Percentiles rank a stretch among this genome's conserved stretches.
Evolutionary conservation across 2,113 vertebrate species (phyloP).

Genomic region (Micronycteris hirsuta): DNA sequence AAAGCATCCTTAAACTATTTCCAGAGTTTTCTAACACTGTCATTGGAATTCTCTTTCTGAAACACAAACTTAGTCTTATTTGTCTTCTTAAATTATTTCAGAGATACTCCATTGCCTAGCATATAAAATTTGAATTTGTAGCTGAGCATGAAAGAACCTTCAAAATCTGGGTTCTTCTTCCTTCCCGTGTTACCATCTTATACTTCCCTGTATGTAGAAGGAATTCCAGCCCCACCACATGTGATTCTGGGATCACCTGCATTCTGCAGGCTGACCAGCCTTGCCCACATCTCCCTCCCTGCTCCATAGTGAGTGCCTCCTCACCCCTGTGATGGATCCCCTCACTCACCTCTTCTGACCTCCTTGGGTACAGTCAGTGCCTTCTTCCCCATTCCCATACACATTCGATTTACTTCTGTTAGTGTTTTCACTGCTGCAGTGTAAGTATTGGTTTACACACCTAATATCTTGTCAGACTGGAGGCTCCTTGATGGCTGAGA

Average conservation of each 20-base stretch:
- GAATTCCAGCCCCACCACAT: background rate
- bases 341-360: background rate
- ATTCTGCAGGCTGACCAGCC: background rate
- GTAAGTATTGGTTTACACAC: background rate
- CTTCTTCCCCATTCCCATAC: background rate
- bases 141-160: background rate
- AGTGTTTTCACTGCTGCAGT: background rate
- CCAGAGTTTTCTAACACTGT: background rate
- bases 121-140: background rate
- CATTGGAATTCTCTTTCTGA: background rate
- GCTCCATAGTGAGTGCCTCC: background rate
- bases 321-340: background rate
- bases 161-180: background rate
- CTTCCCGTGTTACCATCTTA: background rate
- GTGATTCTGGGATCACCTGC: background rate
- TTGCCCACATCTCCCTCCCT: too few species aligned
- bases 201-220: background rate
- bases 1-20: background rate
- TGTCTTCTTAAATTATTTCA: background rate
- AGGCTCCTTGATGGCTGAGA: background rate
- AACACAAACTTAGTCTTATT: background rate
- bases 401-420: background rate
- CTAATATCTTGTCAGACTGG: background rate
- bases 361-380: background rate
- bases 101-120: background rate